phyloP scores from a whole-genome alignment of 35 echinoderm and acorn worm species.

The Diadema setosum region DNA sequence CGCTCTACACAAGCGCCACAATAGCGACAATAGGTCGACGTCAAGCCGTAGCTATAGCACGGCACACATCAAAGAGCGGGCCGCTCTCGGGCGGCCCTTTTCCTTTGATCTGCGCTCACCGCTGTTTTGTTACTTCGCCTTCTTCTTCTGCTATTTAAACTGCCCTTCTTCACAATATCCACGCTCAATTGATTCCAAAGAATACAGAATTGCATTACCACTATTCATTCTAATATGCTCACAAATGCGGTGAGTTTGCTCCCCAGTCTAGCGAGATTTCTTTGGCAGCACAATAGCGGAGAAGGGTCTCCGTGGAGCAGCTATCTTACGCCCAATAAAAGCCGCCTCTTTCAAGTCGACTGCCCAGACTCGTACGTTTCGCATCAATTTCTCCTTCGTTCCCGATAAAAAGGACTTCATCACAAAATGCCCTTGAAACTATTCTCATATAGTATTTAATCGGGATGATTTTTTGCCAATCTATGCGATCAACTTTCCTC shows the following conservation, averaged over 20 bases:
- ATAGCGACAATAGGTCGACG: not conserved
- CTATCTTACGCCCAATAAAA: too few relatives aligned
- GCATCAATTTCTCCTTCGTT: too few relatives aligned
- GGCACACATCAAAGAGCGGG: not conserved
- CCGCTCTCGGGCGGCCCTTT: not conserved
- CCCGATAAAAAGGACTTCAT: too few relatives aligned
- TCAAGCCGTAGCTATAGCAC: not conserved
- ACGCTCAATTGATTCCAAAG: slow-evolving; percentile 11
- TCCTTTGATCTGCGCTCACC: slow-evolving; percentile 18
- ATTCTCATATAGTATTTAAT: too few relatives aligned
- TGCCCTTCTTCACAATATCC: slow-evolving; percentile 7
- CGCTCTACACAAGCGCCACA: not conserved
- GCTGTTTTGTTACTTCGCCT: slow-evolving; percentile 26
- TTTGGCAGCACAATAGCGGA: not conserved
- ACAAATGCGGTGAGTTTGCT: not conserved
- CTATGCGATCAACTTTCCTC: too few relatives aligned
- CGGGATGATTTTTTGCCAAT: too few relatives aligned
- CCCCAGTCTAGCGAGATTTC: not conserved
- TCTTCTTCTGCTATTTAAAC: slow-evolving; percentile 19
- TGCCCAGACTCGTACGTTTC: too few relatives aligned
- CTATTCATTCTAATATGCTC: not conserved
- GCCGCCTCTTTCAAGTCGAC: too few relatives aligned
- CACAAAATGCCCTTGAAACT: too few relatives aligned
- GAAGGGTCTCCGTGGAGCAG: too few relatives aligned
- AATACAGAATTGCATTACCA: slow-evolving; percentile 14